Percentiles rank a stretch among this genome's conserved stretches.
phyloP scores from a whole-genome alignment of 2,113 vertebrate species.

The Narcine bancroftii region DNA sequence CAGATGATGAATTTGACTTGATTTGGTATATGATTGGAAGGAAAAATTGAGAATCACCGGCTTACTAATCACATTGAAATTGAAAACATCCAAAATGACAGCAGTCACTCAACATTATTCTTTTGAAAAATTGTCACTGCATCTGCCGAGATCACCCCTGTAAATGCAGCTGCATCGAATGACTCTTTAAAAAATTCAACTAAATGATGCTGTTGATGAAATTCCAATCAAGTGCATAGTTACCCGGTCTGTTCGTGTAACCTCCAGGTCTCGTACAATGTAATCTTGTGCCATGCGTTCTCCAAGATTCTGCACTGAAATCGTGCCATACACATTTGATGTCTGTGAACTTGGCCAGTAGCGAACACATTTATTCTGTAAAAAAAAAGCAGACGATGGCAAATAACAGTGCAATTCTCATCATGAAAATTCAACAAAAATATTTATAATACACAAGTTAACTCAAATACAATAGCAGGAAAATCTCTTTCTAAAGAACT shows the following conservation, averaged over 20 bases:
- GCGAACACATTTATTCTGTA: slow-evolving; percentile 76
- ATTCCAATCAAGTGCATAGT: slow-evolving; percentile 33
- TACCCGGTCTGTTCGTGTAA: slow-evolving; percentile 60
- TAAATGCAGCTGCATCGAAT: neutral
- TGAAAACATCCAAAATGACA: neutral
- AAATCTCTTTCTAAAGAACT: neutral
- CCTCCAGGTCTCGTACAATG: slow-evolving; percentile 67
- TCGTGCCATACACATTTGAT: slow-evolving; percentile 58
- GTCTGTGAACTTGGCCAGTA: slow-evolving; percentile 68
- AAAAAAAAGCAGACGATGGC: neutral
- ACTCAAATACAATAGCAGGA: neutral
- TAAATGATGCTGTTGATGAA: neutral
- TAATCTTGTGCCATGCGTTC: slow-evolving; percentile 67
- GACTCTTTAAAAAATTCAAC: neutral
- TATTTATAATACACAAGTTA: neutral
- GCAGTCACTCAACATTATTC: neutral
- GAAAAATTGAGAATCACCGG: too few relatives aligned
- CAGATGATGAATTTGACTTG: too few relatives aligned
- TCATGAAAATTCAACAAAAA: neutral
- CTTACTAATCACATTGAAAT: neutral
- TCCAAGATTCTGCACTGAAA: slow-evolving; percentile 58
- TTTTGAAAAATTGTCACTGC: neutral
- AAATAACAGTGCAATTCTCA: neutral
- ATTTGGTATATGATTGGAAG: too few relatives aligned
- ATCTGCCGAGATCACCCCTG: neutral